Evolutionary conservation across 2,797 vertebrate genomes (phyloP), one percentile per base, ranked within the genome.

Genomic region (Molossus molossus): DNA sequence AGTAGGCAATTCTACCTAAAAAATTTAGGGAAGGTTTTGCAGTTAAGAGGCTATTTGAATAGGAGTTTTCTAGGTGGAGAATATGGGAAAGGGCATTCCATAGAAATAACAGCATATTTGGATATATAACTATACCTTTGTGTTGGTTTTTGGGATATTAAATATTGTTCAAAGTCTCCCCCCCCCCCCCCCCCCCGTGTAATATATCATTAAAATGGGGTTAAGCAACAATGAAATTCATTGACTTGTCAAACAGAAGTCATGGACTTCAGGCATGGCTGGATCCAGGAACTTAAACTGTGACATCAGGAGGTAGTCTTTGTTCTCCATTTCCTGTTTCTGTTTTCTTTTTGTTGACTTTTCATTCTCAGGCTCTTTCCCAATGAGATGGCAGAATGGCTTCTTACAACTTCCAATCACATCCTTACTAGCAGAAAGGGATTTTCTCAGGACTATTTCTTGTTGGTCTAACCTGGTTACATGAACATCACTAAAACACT

Each of bases 291-390:
- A 5, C 27, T 92, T 90, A 65, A 57, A 69, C 10, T n/a, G 18
- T 45, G 65, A 83, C 29, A 45, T 70, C n/a, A 12, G 37, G 21
- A 55, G 27, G 76, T 45, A 82, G 45, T 50, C 29, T 84, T 80
- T 96, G 75, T 72, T 85, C 40, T 72, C n/a, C 50, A 53, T 57
- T 80, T 92, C 60, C n/a, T 79, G 17, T 45, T 13, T 81, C 12
- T 81, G 14, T 82, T 86, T 85, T 94, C 60, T 40, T 85, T 53
- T 76, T 40, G 18, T 57, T 84, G 70, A 75, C 27, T 75, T 83
- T 82, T 81, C 72, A 29, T 67, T 48, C 20, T 83, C 40, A 57
- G 40, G 37, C 67, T 77, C 64, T 93, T 69, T 90, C 81, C 37
- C 50, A 12, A 5, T 55, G 57, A 94, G 29, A 40, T 25, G 64